phyloP scores from a whole-genome alignment of 2,888 invertebrate species.

The Pseudanteris insignis region DNA sequence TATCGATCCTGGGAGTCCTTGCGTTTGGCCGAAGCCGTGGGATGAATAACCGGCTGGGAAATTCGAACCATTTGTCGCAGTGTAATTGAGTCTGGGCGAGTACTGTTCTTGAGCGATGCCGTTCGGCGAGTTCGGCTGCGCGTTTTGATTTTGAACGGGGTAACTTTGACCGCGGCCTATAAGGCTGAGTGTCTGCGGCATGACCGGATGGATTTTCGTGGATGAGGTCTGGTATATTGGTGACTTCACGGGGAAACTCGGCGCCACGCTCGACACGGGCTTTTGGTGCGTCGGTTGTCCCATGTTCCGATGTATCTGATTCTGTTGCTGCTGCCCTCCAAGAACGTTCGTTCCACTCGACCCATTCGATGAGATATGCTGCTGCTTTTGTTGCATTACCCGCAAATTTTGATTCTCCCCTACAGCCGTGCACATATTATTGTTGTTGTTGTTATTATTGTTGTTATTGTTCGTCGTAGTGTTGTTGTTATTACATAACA shows the following conservation, averaged over 20 bases:
- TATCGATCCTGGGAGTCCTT: conserved; percentile 34
- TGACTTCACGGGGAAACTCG: conserved; percentile 74
- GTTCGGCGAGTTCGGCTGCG: conserved; percentile 39
- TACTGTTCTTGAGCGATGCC: conserved; percentile 52
- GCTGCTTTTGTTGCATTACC: conserved; percentile 48
- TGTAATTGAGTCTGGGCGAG: conserved; percentile 41
- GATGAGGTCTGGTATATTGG: conserved; percentile 84
- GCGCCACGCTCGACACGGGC: conserved; percentile 87
- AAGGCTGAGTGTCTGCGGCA: conserved; percentile 75
- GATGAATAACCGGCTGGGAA: conserved; percentile 44
- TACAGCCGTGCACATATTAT: conserved; percentile 51
- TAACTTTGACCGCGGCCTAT: conserved; percentile 56
- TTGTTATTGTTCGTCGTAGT: conserved; percentile 46
- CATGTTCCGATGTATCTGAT: conserved; percentile 56
- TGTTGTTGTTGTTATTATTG: conserved; percentile 51
- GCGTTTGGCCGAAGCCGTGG: conserved; percentile 53
- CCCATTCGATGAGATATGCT: conserved; percentile 9
- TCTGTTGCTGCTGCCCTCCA: conserved; percentile 62
- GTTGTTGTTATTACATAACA: conserved; percentile 39
- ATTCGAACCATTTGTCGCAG: conserved; percentile 36
- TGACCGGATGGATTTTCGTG: conserved; percentile 82
- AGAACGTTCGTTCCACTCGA: conserved; percentile 66
- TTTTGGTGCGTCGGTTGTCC: conserved; percentile 72
- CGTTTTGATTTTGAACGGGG: conserved; percentile 48
- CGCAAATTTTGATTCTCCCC: conserved; percentile 50